Conservation (phyloP, 2,113 vertebrate species). For the Symphodus melops region DNA sequence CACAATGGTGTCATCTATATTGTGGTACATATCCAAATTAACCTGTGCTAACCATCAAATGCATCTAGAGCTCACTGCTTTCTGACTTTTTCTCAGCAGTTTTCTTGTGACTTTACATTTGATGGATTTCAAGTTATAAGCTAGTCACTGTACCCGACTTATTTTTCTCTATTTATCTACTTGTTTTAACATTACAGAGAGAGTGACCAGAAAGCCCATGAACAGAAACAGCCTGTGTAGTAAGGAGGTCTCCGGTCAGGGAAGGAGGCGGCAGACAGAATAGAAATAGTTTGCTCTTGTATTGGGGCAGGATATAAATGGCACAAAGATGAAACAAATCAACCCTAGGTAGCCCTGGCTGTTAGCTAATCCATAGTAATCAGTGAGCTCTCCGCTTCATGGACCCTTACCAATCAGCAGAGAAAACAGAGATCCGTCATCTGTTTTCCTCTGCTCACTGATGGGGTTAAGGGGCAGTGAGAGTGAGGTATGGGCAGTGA, state of each 20-base stretch:
- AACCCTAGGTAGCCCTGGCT: slow-evolving; percentile 72
- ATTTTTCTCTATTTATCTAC: slow-evolving; percentile 28
- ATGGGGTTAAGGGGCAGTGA: slow-evolving; percentile 53
- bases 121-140: slow-evolving; percentile 1
- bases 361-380: slow-evolving; percentile 82
- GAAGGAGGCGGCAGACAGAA: slow-evolving; percentile 8
- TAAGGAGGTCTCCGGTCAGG: slow-evolving; percentile 10
- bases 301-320: slow-evolving; percentile 76
- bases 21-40: slow-evolving; percentile 1
- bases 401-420: slow-evolving; percentile 77
- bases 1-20: slow-evolving; percentile 4
- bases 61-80: slow-evolving; percentile 28
- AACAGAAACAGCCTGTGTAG: slow-evolving; percentile 24
- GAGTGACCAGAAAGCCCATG: slow-evolving; percentile 30
- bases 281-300: slow-evolving; percentile 57
- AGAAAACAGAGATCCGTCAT: slow-evolving; percentile 78
- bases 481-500: slow-evolving; percentile 42
- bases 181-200: slow-evolving; percentile 24
- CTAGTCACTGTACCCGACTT: background rate
- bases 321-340: slow-evolving; percentile 83
- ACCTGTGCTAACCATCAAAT: slow-evolving; percentile 21
- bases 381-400: slow-evolving; percentile 79
- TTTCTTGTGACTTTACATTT: slow-evolving; percentile 21
- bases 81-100: slow-evolving; percentile 25
- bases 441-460: slow-evolving; percentile 65